These are phyloP conservation scores for Invenusta paracnida DNA, from an alignment of 2,888 invertebrate genomes.

Conservation along the genomic window DNA sequence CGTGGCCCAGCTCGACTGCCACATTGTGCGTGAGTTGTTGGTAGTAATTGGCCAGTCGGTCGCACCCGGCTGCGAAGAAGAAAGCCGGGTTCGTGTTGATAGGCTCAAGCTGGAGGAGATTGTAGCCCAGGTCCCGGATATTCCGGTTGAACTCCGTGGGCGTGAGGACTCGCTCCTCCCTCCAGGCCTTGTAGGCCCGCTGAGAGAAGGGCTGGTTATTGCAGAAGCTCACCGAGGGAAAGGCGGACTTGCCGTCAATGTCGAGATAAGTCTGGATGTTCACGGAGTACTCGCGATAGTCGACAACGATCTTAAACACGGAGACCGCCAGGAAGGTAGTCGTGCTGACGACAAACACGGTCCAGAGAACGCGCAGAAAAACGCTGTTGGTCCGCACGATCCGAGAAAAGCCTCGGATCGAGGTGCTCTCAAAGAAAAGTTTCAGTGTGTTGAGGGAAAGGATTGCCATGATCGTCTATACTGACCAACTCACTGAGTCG, in stretches of 20 bases:
- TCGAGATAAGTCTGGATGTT: conserved; percentile 44
- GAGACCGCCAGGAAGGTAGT: conserved; percentile 35
- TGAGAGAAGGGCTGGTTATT: conserved; percentile 44
- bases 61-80: not conserved
- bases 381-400: conserved; percentile 41
- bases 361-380: conserved; percentile 40
- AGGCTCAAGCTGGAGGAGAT: not conserved
- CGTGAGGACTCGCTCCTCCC: not conserved
- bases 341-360: conserved; percentile 39
- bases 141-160: conserved; percentile 35
- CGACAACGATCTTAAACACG: conserved; percentile 39
- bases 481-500: no score
- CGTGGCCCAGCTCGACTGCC: conserved; percentile 16
- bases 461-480: no score
- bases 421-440: conserved; percentile 42
- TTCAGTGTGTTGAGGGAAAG: not conserved
- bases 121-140: not conserved
- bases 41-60: conserved; percentile 28
- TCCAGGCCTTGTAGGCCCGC: conserved; percentile 39
- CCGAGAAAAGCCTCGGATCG: conserved; percentile 41
- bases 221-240: conserved; percentile 44
- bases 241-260: conserved; percentile 38
- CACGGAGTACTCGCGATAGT: conserved; percentile 41
- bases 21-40: not conserved
- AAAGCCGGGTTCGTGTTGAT: not conserved